phyloP scores from a whole-genome alignment of 2,797 vertebrate genomes.

The Coluber constrictor region DNA sequence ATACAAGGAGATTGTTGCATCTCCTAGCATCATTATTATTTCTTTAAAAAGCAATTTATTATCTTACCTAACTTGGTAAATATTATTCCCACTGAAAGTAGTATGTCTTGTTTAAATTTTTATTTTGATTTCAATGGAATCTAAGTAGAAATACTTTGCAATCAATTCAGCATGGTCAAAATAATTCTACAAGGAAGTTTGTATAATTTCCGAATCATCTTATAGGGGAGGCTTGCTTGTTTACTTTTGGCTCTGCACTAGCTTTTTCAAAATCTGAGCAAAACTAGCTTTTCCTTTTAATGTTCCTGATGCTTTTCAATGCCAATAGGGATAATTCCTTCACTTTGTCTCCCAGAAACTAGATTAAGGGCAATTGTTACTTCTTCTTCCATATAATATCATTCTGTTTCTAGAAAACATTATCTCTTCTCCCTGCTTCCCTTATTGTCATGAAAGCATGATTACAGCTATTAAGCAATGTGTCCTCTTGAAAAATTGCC shows the following conservation, averaged over 20 bases:
- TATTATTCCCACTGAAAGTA: neutral
- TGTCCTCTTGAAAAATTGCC: neutral
- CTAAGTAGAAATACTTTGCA: neutral
- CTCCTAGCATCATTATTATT: neutral
- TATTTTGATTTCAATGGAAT: neutral
- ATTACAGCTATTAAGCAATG: neutral
- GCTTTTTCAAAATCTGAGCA: neutral
- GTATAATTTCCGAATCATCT: neutral
- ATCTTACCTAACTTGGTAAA: neutral
- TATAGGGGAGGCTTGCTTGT: neutral
- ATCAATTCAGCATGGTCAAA: neutral
- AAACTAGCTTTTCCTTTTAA: neutral
- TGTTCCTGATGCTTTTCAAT: neutral
- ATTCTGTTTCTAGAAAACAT: neutral
- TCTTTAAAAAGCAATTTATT: neutral
- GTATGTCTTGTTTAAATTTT: neutral
- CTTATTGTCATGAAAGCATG: neutral
- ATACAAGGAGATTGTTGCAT: neutral
- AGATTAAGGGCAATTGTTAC: neutral
- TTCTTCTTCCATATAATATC: neutral
- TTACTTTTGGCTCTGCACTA: neutral
- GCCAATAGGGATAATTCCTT: neutral
- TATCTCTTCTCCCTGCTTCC: neutral
- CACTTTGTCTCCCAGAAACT: neutral
- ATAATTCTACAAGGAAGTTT: neutral